A percentile compares a stretch with the other conserved stretches of the same genome.
These are phyloP conservation scores for Octonoba sinensis DNA, from an alignment of 2,888 invertebrate genomes.

Conservation along the genomic window DNA sequence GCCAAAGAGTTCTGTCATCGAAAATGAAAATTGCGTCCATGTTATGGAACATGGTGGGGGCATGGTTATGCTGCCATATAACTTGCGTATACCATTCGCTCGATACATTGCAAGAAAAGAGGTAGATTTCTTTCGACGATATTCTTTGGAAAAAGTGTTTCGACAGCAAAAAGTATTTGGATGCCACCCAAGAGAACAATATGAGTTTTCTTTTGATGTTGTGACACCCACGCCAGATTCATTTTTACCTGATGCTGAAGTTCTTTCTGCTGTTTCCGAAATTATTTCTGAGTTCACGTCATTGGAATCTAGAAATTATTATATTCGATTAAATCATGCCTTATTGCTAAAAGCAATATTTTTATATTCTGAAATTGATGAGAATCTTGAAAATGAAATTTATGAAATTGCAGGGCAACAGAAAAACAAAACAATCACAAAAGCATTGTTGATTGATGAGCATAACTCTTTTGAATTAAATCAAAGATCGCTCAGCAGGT, in stretches of 20 bases:
- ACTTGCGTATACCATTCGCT: conserved; percentile 85
- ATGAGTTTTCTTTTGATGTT: conserved; percentile 94
- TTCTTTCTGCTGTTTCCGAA: conserved; percentile 83
- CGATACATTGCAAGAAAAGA: conserved; percentile 84
- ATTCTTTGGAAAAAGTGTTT: conserved; percentile 88
- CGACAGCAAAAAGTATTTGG: conserved; percentile 80
- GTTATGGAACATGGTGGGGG: conserved; percentile 90
- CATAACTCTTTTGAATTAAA: conserved; percentile 1
- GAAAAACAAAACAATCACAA: conserved; percentile 49
- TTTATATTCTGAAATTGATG: conserved; percentile 83
- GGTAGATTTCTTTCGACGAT: conserved; percentile 84
- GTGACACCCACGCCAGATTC: conserved; percentile 76
- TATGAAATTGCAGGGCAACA: conserved; percentile 49
- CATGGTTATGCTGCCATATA: conserved; percentile 86
- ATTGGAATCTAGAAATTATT: conserved; percentile 72
- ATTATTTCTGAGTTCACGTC: conserved; percentile 79
- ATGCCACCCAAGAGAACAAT: conserved; percentile 88
- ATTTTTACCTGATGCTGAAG: conserved; percentile 86
- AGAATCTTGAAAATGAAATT: conserved; percentile 71
- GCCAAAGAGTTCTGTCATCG: conserved; percentile 78
- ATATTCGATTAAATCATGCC: conserved; percentile 84
- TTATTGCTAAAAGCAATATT: conserved; percentile 82
- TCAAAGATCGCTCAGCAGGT: conserved; percentile 73
- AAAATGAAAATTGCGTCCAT: conserved; percentile 77
- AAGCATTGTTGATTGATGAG: conserved; percentile 29